Evolutionary conservation across 2,888 invertebrate species (phyloP).

Genomic region (Machimus rusticus): DNA sequence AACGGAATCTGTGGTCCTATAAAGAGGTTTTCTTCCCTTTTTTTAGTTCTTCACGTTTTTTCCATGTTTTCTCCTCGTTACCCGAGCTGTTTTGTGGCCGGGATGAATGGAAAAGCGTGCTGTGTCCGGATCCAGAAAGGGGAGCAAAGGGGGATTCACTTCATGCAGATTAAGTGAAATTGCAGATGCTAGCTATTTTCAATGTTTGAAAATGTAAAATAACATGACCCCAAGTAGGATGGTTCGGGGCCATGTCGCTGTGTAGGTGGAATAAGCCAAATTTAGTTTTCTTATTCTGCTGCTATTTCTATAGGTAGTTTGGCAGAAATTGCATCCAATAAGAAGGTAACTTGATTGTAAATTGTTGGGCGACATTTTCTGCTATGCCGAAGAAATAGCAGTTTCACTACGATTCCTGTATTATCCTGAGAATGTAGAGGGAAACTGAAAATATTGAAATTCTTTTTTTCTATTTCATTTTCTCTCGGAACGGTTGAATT

Average conservation of each 20-base stretch:
- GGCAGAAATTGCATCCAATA: not conserved
- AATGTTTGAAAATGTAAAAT: constrained; percentile 29
- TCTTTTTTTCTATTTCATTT: not conserved
- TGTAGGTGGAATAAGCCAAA: constrained; percentile 3
- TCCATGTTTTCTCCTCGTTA: constrained; percentile 14
- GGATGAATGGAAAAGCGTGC: not conserved
- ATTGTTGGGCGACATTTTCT: not conserved
- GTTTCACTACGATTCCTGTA: not conserved
- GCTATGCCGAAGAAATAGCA: not conserved
- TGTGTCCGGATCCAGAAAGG: not conserved
- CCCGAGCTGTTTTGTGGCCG: constrained; percentile 3
- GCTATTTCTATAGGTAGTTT: not conserved
- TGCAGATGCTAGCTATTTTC: constrained; percentile 29
- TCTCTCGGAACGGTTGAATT: not conserved
- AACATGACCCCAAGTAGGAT: not conserved
- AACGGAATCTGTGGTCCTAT: constrained; percentile 40
- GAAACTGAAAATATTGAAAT: not conserved
- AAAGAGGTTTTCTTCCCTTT: not conserved
- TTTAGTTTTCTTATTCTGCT: not conserved
- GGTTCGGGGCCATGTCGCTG: not conserved
- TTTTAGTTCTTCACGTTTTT: not conserved
- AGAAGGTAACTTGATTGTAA: not conserved
- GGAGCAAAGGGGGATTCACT: not conserved
- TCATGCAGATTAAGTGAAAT: constrained; percentile 38
- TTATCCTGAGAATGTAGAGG: not conserved